Evolutionary conservation across 2,797 vertebrate species (phyloP), one percentile per base, ranked within the genome.

Genomic region (Hapalemur alaotrensis): DNA sequence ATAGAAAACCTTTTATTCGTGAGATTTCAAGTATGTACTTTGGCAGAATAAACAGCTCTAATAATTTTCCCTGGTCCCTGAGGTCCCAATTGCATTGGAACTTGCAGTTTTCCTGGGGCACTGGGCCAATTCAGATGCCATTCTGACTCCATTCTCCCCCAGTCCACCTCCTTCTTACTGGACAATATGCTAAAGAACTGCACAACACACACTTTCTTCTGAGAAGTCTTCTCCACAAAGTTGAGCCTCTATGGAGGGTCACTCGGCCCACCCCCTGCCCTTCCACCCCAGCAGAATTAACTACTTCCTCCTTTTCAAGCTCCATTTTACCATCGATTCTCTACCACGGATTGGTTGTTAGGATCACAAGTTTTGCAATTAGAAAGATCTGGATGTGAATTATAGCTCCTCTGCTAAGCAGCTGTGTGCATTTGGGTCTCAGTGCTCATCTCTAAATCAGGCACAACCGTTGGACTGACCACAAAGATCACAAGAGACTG

Each of bases 1-100:
- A 88, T 35, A 85, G 69, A 96, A 93, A 95, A 91, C 20, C 8
- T 96, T 94, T 95, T 63, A 91, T 90, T 86, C 32, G 69, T 78
- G 54, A 88, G 23, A 75, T 63, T 48, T 96, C 76, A 76, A 95
- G 63, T 61, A 54, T 78, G 75, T 38, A 79, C 38, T 50, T 65
- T 28, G 25, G 38, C 46, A 82, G 73, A 86, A 94, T 91, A 83
- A 87, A 89, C 41, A 91, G 9, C 50, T 93, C 43, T 79, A 50
- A 80, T 54, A 15, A 72, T 63, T 88, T 81, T 9, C 52, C 63
- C 48, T 76, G 72, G n/a, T 88, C 50, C 30, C 43, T 43, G 13
- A 75, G 57, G 52, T 59, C 54, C 38, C 92, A 78, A 28, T n/a
- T 69, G 52, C 35, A 75, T 3, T 54, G 46, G 48, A 72, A 11